Percentiles rank a stretch among this genome's conserved stretches.
Conservation (phyloP, 2,113 vertebrate species). For the Hippoglossus stenolepis region DNA sequence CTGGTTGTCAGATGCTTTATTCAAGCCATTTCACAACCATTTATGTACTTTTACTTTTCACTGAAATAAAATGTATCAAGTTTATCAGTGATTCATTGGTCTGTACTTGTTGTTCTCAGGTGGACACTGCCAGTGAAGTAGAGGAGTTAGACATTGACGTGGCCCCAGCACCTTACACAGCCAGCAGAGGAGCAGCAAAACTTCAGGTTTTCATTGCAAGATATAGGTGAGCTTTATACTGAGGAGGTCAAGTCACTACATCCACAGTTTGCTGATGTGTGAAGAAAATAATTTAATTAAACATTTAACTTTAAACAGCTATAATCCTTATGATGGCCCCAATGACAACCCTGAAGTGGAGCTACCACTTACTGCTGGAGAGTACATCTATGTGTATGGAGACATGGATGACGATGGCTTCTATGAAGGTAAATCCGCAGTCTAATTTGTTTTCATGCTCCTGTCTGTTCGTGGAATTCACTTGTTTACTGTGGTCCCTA, state of each 20-base stretch:
- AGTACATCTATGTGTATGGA: conserved; percentile 97
- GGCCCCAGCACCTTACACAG: conserved; percentile 85
- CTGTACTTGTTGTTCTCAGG: conserved; percentile 76
- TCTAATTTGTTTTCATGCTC: neutral
- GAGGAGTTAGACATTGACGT: conserved; percentile 95
- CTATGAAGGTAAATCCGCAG: conserved; percentile 89
- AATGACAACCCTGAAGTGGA: conserved; percentile 98
- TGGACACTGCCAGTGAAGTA: conserved; percentile 98
- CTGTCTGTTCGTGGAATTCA: neutral
- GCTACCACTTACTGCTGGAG: conserved; percentile 94
- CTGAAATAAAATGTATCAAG: neutral
- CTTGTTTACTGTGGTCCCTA: conserved; percentile 16
- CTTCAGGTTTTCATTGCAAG: conserved; percentile 96
- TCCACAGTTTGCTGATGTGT: neutral
- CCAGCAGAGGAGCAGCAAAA: conserved; percentile 85
- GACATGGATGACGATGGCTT: conserved; percentile 99
- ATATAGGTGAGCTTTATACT: conserved; percentile 87
- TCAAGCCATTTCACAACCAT: too few species aligned
- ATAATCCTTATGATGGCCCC: conserved; percentile 97
- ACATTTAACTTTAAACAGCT: conserved; percentile 79
- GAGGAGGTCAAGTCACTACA: neutral
- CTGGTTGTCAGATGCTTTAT: too few species aligned
- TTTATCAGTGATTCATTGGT: neutral
- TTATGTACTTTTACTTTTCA: too few species aligned
- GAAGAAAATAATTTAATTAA: neutral